Base-by-base conservation (phyloP, 2,888 invertebrate genomes). In the Pseudeuparius sepicola region DNA sequence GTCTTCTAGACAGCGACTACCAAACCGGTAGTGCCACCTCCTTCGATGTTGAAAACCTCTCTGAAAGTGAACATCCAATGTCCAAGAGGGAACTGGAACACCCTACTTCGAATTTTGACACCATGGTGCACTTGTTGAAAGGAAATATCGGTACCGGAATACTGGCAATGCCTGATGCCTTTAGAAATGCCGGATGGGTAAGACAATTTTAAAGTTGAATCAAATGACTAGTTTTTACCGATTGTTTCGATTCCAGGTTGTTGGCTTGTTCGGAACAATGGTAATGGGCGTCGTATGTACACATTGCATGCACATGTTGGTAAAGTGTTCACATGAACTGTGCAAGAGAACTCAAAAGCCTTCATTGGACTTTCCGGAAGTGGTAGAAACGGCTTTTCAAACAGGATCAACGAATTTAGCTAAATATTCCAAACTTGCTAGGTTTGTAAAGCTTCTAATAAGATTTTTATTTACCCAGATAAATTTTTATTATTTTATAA, bases 101-200 rank as follows among this genome's bases (percentile, higher is more conserved):
- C 61, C 84, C 85, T 1, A 84, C 85, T 3, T 82, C 84, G 44
- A 88, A 83, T 63, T 68, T 78, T 48, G 82, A 83, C 53, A 83
- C 84, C 2, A 67, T 81, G 59, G 75, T 78, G 53, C 74, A 78
- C 56, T 57, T 79, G 38, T 58, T 79, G 30, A 79, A 79, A 55
- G 77, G 75, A 2, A 53, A 55, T 35, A 50, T 55, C 23, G 94
- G 94, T 4, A 94, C 96, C 1, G 97, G 97, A 3, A 92, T 97
- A 48, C 66, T 97, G 46, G 96, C 97, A 4, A 89, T 98, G 86
- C 96, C 97, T 3, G 80, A 89, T 64, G 93, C 92, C 10, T 86
- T 93, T 56, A 79, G 82, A 59, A 86, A 93, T 66, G 81, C 92
- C 36, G 94, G 94, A 7, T 68, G 93, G 37, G 73, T 43, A 33